Evolutionary conservation across 2,797 vertebrate species (phyloP).

Genomic region (Oryzias dopingdopingensis): DNA sequence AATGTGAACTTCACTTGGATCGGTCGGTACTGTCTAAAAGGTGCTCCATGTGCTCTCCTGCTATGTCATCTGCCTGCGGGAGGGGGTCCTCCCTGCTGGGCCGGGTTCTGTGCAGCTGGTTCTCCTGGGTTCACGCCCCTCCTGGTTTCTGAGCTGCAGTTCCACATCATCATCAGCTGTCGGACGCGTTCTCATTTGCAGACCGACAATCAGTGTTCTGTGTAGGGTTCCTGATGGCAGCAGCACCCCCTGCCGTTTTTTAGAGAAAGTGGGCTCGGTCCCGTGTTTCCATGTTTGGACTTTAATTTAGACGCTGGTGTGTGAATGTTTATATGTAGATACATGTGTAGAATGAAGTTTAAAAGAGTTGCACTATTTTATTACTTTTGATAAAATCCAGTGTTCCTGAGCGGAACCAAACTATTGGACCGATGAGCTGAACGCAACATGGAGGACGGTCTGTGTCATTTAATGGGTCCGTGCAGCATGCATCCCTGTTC

Average conservation of each 20-base stretch:
- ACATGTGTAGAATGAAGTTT: conserved; percentile 68
- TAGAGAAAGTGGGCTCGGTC: conserved; percentile 52
- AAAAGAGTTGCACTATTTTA: conserved; percentile 80
- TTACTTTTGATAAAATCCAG: conserved; percentile 80
- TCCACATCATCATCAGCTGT: too few relatives aligned
- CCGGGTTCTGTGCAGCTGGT: too few relatives aligned
- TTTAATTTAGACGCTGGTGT: conserved; percentile 31
- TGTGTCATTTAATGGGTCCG: conserved; percentile 29
- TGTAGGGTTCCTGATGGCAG: conserved; percentile 19
- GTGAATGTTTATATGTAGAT: conserved; percentile 78
- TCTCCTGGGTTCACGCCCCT: too few relatives aligned
- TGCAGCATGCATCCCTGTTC: conserved; percentile 36
- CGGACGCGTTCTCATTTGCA: too few relatives aligned
- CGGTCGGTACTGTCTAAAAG: background rate
- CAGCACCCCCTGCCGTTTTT: conserved; percentile 39
- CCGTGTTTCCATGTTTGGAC: conserved; percentile 40
- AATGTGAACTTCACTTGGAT: too few relatives aligned
- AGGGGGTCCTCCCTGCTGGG: too few relatives aligned
- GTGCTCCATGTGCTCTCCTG: too few relatives aligned
- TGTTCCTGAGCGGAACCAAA: conserved; percentile 35
- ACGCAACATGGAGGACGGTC: conserved; percentile 23
- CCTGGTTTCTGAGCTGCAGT: too few relatives aligned
- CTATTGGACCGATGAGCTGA: conserved; percentile 5
- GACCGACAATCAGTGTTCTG: conserved; percentile 3
- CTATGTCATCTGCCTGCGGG: too few relatives aligned